Conservation (phyloP, 2,797 vertebrate genomes). For the Bufotes viridis region DNA sequence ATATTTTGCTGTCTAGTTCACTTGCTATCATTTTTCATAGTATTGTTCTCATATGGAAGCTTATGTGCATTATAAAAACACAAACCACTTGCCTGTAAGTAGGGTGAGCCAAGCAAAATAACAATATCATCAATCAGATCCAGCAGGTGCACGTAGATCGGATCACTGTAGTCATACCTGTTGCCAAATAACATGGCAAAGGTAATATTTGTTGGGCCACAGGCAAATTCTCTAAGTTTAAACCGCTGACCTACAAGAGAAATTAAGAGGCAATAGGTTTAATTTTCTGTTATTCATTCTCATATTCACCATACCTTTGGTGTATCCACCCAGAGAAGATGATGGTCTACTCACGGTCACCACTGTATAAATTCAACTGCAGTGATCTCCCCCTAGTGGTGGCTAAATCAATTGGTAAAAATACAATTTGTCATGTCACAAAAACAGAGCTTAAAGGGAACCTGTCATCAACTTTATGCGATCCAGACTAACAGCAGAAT, state of each 20-base stretch:
- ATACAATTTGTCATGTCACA: too few relatives aligned
- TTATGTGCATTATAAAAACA: background rate
- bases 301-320: background rate
- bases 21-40: background rate
- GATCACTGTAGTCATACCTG: conserved; percentile 71
- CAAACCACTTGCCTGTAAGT: conserved; percentile 14
- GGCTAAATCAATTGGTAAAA: too few relatives aligned
- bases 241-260: conserved; percentile 24
- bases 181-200: conserved; percentile 72
- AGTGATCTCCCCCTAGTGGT: too few relatives aligned
- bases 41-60: background rate
- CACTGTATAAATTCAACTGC: too few relatives aligned
- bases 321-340: too few relatives aligned
- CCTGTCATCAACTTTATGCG: too few relatives aligned
- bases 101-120: conserved; percentile 68
- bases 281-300: background rate
- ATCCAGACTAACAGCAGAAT: too few relatives aligned
- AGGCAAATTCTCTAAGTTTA: conserved; percentile 29
- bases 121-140: conserved; percentile 69
- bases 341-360: too few relatives aligned
- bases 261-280: background rate
- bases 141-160: conserved; percentile 65
- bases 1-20: background rate
- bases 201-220: conserved; percentile 66
- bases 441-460: too few relatives aligned